A percentile compares a stretch with the other conserved stretches of the same genome.
phyloP scores from a whole-genome alignment of 1,140 invertebrate species.

The Drosophila ficusphila region DNA sequence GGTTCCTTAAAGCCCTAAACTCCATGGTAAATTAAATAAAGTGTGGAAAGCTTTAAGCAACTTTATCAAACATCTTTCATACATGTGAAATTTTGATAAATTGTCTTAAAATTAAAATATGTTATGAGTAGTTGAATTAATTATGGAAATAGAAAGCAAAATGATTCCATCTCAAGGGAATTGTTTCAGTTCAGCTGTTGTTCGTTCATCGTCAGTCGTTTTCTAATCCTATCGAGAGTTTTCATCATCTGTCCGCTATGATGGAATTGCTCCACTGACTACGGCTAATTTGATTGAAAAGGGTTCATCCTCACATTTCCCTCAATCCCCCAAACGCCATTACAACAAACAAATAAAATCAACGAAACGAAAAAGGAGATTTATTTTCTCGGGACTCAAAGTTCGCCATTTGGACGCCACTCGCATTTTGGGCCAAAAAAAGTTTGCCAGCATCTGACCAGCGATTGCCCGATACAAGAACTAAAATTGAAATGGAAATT shows the following conservation, averaged over 20 bases:
- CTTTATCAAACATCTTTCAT: no score
- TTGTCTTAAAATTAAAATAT: no score
- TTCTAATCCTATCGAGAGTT: constrained; percentile 24
- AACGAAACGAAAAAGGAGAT: constrained; percentile 51
- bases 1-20: no score
- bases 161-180: not conserved
- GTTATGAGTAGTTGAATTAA: no score
- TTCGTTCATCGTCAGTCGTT: not conserved
- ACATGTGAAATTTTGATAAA: no score
- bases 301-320: constrained; percentile 42
- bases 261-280: constrained; percentile 57
- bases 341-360: constrained; percentile 65
- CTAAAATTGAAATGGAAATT: constrained; percentile 51
- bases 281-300: constrained; percentile 76
- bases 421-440: constrained; percentile 7
- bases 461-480: constrained; percentile 8
- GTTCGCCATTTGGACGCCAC: constrained; percentile 47
- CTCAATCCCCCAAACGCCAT: not conserved
- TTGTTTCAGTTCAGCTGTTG: not conserved
- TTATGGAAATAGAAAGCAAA: not conserved
- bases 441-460: constrained; percentile 1
- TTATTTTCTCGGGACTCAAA: constrained; percentile 52
- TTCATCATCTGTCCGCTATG: constrained; percentile 47
- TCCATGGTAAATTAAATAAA: no score
- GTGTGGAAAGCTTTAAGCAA: no score